phyloP scores from a whole-genome alignment of 2,888 invertebrate genomes.

The Eupeodes latifasciatus region DNA sequence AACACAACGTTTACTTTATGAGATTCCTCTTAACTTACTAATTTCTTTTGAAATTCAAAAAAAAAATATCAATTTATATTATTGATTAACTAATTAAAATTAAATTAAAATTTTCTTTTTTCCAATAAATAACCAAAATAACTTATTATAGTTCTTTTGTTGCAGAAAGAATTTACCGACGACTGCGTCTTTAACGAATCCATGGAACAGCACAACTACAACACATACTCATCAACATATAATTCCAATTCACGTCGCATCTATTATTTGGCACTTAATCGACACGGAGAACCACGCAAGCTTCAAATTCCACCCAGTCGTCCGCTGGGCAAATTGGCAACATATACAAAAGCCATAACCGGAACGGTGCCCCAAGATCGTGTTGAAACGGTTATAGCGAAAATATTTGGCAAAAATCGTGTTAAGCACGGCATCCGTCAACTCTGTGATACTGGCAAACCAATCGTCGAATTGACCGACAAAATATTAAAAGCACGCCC shows the following conservation, averaged over 20 bases:
- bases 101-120: constrained; percentile 29
- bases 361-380: constrained; percentile 85
- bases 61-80: too few relatives aligned
- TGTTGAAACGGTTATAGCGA: constrained; percentile 85
- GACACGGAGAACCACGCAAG: constrained; percentile 89
- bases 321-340: constrained; percentile 89
- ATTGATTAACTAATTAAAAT: too few relatives aligned
- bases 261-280: constrained; percentile 91
- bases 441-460: constrained; percentile 84
- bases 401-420: constrained; percentile 85
- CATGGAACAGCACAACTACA: constrained; percentile 93
- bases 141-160: constrained; percentile 84
- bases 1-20: too few relatives aligned
- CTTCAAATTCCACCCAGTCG: constrained; percentile 89
- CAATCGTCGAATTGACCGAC: constrained; percentile 83
- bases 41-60: too few relatives aligned
- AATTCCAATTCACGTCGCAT: constrained; percentile 90
- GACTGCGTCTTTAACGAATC: constrained; percentile 95
- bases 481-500: constrained; percentile 84
- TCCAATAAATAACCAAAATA: constrained; percentile 79
- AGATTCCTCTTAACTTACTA: too few relatives aligned
- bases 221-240: constrained; percentile 91
- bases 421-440: constrained; percentile 84
- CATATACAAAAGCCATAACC: constrained; percentile 90
- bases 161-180: constrained; percentile 93